phyloP scores from a whole-genome alignment of 2,797 vertebrate species.

The Coregonus suidteri region DNA sequence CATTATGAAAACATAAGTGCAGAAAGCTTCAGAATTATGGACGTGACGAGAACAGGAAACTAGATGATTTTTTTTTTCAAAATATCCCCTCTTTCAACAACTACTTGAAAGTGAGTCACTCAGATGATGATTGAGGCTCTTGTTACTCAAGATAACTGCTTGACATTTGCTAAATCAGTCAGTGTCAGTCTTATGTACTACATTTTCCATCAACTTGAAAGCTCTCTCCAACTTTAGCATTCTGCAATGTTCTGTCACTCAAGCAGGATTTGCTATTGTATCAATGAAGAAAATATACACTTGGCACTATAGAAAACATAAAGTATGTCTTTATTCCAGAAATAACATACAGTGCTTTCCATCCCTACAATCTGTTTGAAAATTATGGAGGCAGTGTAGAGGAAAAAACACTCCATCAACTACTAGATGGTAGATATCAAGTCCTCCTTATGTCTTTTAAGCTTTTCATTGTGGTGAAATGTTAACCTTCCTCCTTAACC shows the following conservation, averaged over 20 bases:
- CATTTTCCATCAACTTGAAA: conserved; percentile 76
- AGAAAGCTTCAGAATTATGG: conserved; percentile 72
- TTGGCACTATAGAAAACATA: conserved; percentile 13
- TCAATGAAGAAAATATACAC: conserved; percentile 62
- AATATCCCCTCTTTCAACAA: conserved; percentile 78
- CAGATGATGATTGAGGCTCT: conserved; percentile 79
- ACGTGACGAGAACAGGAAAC: conserved; percentile 66
- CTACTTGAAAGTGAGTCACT: conserved; percentile 80
- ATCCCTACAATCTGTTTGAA: conserved; percentile 40
- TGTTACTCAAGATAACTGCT: conserved; percentile 81
- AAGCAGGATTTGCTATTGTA: conserved; percentile 68
- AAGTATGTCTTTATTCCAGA: conserved; percentile 49
- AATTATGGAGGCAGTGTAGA: conserved; percentile 30
- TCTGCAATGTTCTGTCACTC: conserved; percentile 77
- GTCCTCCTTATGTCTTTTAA: conserved; percentile 31
- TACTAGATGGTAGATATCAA: conserved; percentile 29
- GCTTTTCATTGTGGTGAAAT: conserved; percentile 25
- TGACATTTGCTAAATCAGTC: conserved; percentile 82
- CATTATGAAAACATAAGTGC: conserved; percentile 74
- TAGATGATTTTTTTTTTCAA: conserved; percentile 67
- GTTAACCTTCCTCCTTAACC: conserved; percentile 16
- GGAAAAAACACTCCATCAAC: conserved; percentile 3
- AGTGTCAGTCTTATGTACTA: conserved; percentile 78
- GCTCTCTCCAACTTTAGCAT: conserved; percentile 73
- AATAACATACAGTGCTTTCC: conserved; percentile 56